Evolutionary conservation across 2,888 invertebrate genomes (phyloP).

Genomic region (Nasonia oneida): DNA sequence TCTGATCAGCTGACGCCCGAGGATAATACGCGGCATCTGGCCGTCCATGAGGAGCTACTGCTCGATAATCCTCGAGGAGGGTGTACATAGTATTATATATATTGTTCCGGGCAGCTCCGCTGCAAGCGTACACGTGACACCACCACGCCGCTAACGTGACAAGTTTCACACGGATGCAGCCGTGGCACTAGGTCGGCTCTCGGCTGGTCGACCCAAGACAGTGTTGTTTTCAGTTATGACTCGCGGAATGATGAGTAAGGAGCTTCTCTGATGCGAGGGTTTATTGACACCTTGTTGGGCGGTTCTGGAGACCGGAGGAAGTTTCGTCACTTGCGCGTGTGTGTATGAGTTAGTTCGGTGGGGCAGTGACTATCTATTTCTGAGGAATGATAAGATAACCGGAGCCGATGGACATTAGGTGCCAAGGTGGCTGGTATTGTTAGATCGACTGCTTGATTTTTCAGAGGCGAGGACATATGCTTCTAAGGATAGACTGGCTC

Average conservation of each 20-base stretch:
- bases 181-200: too few relatives aligned
- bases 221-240: not conserved
- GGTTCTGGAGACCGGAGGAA: not conserved
- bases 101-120: not conserved
- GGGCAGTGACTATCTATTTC: not conserved
- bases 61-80: not conserved
- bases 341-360: not conserved
- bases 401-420: not conserved
- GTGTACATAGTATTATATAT: too few relatives aligned
- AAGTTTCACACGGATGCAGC: not conserved
- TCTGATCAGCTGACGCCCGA: not conserved
- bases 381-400: conserved; percentile 33
- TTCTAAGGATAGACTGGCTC: conserved; percentile 28
- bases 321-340: not conserved
- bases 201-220: not conserved
- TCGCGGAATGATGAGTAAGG: not conserved
- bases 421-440: not conserved
- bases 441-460: not conserved
- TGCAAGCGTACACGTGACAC: conserved; percentile 20
- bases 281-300: not conserved
- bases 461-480: conserved; percentile 29
- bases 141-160: conserved; percentile 5
- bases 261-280: not conserved
- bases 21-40: not conserved
- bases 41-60: not conserved